Base-by-base conservation (phyloP, 92 coral and sea anemone genomes). In the Anthopleura xanthogrammica region DNA sequence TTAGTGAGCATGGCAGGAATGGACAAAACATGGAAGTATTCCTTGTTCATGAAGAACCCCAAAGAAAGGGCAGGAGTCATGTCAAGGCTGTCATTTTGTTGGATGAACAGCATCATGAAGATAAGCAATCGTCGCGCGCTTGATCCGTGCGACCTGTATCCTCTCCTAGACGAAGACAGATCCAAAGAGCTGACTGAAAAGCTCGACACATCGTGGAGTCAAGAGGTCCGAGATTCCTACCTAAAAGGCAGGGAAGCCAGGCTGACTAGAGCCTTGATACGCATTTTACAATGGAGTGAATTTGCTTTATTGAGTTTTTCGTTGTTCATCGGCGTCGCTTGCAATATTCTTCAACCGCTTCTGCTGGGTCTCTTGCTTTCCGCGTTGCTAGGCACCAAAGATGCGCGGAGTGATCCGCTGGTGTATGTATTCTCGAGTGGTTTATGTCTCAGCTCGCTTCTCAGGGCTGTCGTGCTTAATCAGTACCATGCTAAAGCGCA, bases 61-160 rank as follows among this genome's bases (percentile, higher is more conserved):
- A 93, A 93, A 73, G 97, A 93, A 81, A 85, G 94, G n/a, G 97
- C 97, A 0, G 95, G 97, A 16, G 87, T 93, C 12, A 50, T 91
- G 23, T 86, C 97, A 11, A 92, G 95, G 50, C 72, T 93, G 65
- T 83, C 90, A 36, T 93, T 93, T 83, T 91, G 91, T 65, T 93
- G 97, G 95, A 85, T 92, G 92, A 89, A 89, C 81, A 83, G 88
- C 70, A 29, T 92, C 12, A 86, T 92, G 75, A 91, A 87, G 73
- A 93, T 93, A 16, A 93, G 97, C 29, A 84, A 78, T 83, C 85
- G 82, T 16, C 89, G 97, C 8, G 87, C 87, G 16, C 82, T 93
- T 84, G 97, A 93, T 73, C 87, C 90, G 41, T 91, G 95, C 72
- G 97, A 93, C 66, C 80, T 93, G 22, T 91, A 91, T 17, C 97